Evolutionary conservation across 2,888 invertebrate species (phyloP), one percentile per base, ranked within the genome.

Genomic region (Muschampia plurimacula): DNA sequence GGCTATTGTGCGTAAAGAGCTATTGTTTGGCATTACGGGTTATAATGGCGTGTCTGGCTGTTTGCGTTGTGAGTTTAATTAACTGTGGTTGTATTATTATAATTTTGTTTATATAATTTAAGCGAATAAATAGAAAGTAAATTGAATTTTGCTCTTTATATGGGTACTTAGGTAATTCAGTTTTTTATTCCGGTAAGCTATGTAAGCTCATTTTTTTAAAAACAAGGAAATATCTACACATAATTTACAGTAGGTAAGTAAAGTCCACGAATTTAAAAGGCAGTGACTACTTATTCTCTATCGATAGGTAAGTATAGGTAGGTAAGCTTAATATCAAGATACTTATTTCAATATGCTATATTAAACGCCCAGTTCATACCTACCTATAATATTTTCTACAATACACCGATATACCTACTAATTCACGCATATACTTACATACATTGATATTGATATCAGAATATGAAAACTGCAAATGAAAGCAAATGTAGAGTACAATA

Each of bases 401-500:
- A 62, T 60, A 55, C 57, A 68, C 22, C 39, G 62, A 64, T 57
- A 73, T 69, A 36, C 32, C n/a, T n/a, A n/a, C 36, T 36, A 69
- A 64, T 60, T 28, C 49, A 46, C 41, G 67, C 60, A 69, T 59
- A 65, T 36, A 36, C 36, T 5, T 36, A 36, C 36, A 5, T 36
- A 36, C 3, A 5, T 36, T 67, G 15, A 72, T 66, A 71, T 28
- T 57, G 28, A 57, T 57, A 57, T 72, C 72, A 44, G 63, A 72
- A 72, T 72, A 71, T 67, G 67, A 67, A 67, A 72, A 72, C 57
- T 73, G 68, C 57, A 73, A 68, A 68, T 64, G 68, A 73, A 39
- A 67, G 67, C 67, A 67, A 55, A 72, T 68, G 57, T 22, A 52
- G 22, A 68, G 59, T 46, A 86, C 83, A 89, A 89, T 87, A 81